Evolutionary conservation across 2,888 invertebrate species (phyloP).

Genomic region (Latheticus oryzae): DNA sequence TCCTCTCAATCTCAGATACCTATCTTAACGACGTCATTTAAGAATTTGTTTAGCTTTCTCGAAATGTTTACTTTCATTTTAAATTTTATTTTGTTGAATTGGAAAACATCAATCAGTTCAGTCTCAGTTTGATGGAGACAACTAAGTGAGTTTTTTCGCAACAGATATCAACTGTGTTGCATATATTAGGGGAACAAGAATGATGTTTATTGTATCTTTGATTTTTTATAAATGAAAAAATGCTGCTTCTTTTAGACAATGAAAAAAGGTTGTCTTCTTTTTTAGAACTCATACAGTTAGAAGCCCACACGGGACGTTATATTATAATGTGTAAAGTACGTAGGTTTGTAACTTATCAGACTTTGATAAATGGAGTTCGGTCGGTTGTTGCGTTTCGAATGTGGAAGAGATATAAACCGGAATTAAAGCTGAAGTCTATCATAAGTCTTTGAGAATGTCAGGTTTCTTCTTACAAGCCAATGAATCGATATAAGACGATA

Average conservation of each 20-base stretch:
- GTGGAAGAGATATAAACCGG: constrained; percentile 44
- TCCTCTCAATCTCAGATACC: constrained; percentile 32
- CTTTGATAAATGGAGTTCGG: constrained; percentile 55
- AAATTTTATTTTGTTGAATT: constrained; percentile 1
- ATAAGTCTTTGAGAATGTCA: constrained; percentile 53
- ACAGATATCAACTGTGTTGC: no score
- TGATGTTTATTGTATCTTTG: no score
- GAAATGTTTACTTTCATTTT: constrained; percentile 7
- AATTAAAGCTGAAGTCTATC: constrained; percentile 51
- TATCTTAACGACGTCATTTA: constrained; percentile 26
- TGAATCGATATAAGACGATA: constrained; percentile 49
- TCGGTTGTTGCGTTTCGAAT: constrained; percentile 43
- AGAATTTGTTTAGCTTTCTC: constrained; percentile 21
- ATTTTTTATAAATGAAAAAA: no score
- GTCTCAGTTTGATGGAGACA: constrained; percentile 1
- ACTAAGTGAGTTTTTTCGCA: background rate
- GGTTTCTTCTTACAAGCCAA: constrained; percentile 48
- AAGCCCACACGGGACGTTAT: constrained; percentile 39
- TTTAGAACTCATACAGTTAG: constrained; percentile 45
- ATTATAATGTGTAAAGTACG: constrained; percentile 46
- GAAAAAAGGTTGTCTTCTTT: no score
- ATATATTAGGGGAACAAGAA: no score
- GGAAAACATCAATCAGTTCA: constrained; percentile 3
- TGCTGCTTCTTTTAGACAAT: no score
- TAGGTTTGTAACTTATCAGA: constrained; percentile 54